Conservation (phyloP, 2,113 vertebrate genomes). For the Labeo rohita region DNA sequence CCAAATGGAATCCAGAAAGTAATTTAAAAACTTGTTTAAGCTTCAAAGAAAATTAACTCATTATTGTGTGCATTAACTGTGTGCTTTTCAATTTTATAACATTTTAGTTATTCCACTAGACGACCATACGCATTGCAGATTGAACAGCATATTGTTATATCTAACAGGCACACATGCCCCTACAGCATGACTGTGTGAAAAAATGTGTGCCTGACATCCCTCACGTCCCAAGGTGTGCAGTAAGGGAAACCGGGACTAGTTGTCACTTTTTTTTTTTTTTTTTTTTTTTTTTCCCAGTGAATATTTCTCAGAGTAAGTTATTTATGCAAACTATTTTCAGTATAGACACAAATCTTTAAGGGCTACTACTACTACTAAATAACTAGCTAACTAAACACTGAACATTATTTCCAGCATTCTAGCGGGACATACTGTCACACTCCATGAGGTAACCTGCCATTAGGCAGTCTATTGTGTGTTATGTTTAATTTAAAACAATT, state of each 20-base stretch:
- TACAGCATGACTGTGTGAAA: neutral
- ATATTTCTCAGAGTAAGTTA: neutral
- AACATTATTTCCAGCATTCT: neutral
- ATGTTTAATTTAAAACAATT: too few relatives aligned
- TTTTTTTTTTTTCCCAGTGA: neutral
- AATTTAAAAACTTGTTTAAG: neutral
- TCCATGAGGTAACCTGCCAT: neutral
- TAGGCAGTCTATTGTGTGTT: neutral
- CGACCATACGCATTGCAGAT: neutral
- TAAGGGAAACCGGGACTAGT: neutral
- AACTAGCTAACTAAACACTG: neutral
- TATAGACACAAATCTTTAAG: neutral
- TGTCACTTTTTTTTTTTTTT: neutral
- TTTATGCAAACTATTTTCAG: neutral
- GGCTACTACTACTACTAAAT: neutral
- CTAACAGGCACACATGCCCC: neutral
- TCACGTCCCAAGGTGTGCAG: neutral
- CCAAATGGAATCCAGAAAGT: conserved; percentile 18
- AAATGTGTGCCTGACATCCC: neutral
- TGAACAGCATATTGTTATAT: neutral
- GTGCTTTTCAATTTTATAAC: neutral
- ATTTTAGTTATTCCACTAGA: neutral
- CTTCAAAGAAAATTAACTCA: conserved; percentile 1
- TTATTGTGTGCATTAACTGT: neutral
- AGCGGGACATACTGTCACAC: neutral